Conservation (phyloP, 92 coral and sea anemone species). For the Parazoanthus atlanticus region DNA sequence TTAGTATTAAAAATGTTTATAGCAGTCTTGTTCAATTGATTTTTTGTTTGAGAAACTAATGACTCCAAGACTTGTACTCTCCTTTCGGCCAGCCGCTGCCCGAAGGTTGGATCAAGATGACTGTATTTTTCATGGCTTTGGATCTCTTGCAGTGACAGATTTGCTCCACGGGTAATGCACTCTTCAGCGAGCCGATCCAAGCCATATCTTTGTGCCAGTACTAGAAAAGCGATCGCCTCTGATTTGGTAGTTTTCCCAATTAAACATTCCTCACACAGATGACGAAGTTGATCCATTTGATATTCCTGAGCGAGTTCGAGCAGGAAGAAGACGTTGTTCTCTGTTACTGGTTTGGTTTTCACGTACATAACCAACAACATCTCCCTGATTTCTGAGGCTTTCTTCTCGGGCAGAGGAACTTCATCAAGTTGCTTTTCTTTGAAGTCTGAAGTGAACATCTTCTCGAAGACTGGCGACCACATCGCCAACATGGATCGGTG, state of each 20-base stretch:
- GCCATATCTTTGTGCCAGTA: background rate
- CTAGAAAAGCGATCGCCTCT: background rate
- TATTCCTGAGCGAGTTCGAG: constrained; percentile 2
- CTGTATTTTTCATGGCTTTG: background rate
- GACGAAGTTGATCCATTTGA: constrained; percentile 8
- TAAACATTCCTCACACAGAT: background rate
- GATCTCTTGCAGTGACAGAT: background rate
- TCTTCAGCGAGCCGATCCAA: constrained; percentile 2
- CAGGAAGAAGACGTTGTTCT: background rate
- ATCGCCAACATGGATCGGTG: constrained; percentile 4
- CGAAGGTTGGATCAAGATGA: background rate
- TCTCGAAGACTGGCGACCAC: constrained; percentile 7
- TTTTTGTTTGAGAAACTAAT: too few relatives aligned
- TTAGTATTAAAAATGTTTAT: too few relatives aligned
- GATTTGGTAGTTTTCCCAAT: background rate
- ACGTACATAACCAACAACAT: constrained; percentile 3
- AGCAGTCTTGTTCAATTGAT: too few relatives aligned
- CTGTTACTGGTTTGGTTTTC: background rate
- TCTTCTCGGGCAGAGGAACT: constrained; percentile 10
- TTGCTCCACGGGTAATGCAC: background rate
- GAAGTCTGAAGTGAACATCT: constrained; percentile 5
- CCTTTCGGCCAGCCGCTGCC: too few relatives aligned
- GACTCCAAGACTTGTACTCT: too few relatives aligned
- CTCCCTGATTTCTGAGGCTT: constrained; percentile 6
- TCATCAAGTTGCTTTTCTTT: background rate